A percentile compares a stretch with the other conserved stretches of the same genome.
Conservation (phyloP, 2,888 invertebrate species). For the Aspidiotus destructor region DNA sequence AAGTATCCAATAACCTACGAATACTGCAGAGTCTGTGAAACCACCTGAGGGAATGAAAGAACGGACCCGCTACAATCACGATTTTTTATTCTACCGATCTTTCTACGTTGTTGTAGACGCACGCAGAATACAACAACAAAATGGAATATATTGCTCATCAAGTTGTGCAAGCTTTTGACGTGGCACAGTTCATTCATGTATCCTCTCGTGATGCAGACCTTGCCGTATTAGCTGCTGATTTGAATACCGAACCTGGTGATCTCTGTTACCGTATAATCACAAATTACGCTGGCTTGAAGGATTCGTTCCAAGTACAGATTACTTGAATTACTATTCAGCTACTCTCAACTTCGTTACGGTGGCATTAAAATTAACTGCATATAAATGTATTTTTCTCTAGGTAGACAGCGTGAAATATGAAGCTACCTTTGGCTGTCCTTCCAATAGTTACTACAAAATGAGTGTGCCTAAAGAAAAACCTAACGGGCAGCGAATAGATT, state of each 20-base stretch:
- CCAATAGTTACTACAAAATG: conserved; percentile 68
- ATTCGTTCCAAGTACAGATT: conserved; percentile 26
- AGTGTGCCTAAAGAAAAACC: conserved; percentile 45
- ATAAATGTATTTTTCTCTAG: not conserved
- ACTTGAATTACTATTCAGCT: not conserved
- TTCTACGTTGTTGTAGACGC: conserved; percentile 54
- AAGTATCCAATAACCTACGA: no score
- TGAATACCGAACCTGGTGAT: conserved; percentile 70
- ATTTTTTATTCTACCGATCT: not conserved
- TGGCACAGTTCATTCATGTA: conserved; percentile 84
- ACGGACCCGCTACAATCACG: no score
- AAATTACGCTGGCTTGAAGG: conserved; percentile 26
- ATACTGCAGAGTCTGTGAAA: no score
- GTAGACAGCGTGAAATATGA: conserved; percentile 10
- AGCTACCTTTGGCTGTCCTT: conserved; percentile 62
- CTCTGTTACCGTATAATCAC: conserved; percentile 33
- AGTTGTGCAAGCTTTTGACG: conserved; percentile 85
- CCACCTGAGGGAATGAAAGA: no score
- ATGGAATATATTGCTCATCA: conserved; percentile 90
- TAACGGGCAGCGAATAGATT: conserved; percentile 83
- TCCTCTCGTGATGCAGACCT: conserved; percentile 70
- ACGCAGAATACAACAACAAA: conserved; percentile 81
- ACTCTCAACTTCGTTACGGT: not conserved
- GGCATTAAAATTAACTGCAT: not conserved
- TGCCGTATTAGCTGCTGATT: conserved; percentile 82